phyloP scores from a whole-genome alignment of 2,113 vertebrate genomes.

The Microcebus lehilahytsara region DNA sequence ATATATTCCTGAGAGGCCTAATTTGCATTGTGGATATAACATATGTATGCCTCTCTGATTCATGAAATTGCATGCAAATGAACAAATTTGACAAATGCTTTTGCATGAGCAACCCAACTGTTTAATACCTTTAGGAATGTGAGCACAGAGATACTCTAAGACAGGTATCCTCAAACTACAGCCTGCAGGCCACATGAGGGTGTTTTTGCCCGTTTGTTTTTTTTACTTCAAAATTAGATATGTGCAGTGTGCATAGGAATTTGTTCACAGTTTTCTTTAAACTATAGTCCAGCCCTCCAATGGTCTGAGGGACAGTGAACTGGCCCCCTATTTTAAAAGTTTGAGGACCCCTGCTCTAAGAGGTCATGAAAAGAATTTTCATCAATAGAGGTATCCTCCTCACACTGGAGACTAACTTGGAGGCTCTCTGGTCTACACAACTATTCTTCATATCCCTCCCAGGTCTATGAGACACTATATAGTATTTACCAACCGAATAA shows the following conservation, averaged over 20 bases:
- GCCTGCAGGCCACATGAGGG: no score
- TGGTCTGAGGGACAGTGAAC: no score
- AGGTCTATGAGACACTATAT: background rate
- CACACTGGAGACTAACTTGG: background rate
- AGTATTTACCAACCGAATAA: background rate
- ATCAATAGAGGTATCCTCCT: background rate
- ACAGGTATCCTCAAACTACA: background rate
- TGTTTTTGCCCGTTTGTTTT: no score
- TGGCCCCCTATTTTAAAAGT: no score
- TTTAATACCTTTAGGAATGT: background rate
- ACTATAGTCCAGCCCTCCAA: no score
- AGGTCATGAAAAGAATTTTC: background rate
- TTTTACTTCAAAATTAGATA: no score
- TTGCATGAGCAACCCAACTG: background rate
- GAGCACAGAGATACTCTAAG: background rate
- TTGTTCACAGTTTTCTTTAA: no score
- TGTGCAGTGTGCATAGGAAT: no score
- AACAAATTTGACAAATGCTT: constrained; percentile 16
- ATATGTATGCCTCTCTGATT: background rate
- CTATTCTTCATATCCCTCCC: background rate
- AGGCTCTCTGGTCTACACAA: background rate
- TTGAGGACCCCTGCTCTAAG: background rate
- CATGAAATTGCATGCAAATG: background rate
- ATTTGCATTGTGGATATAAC: background rate
- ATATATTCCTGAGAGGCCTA: background rate